Base-by-base conservation (phyloP, 2,113 vertebrate genomes). In the Chloebia gouldiae region DNA sequence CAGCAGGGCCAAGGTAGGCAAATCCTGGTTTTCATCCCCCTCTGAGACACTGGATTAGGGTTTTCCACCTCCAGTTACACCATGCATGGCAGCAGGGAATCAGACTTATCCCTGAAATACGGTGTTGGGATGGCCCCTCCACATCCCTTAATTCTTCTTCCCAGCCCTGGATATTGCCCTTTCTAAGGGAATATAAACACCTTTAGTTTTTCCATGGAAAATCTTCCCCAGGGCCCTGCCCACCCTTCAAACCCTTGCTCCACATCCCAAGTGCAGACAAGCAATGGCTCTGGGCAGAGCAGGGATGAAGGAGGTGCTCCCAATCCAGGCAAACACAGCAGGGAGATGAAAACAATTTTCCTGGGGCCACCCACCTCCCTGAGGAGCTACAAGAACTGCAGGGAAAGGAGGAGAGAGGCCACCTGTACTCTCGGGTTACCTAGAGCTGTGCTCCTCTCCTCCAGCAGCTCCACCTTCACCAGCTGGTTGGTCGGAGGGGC, bases 401-500 rank as follows among this genome's bases (percentile, higher is more conserved):
- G 27, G 22, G 42, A 3, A 4, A 21, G 31, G 25, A 37, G 14
- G 9, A 47, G 28, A 37, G 3, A 64, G 31, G 39, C 53, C 60
- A 50, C 16, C 30, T 54, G 35, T 0, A 0, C 6, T 13, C 42
- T 4, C 1, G 49, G 44, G 31, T 97, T 97, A 99, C 99, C 99
- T 86, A 99, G 93, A 59, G 99, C 99, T 0, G 99, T 99, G 97
- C 81, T 99, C 96, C 99, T 98, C 95, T 99, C 99, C 80, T 99
- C 99, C 92, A 99, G 97, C 94, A 99, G 98, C 95, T 99, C 99
- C 97, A 99, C 98, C 88, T 98, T 99, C 79, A 99, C 97, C n/a
- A 99, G 98, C 93, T 99, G 99, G 98, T 99, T 99, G 97, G 98
- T 97, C 0, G 99, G 99, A 5, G 99, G 98, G 0, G 99, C 98